Percentiles rank a stretch among this genome's conserved stretches.
phyloP scores from a whole-genome alignment of 1,140 invertebrate species.

The Leptestheria dahalacensis region DNA sequence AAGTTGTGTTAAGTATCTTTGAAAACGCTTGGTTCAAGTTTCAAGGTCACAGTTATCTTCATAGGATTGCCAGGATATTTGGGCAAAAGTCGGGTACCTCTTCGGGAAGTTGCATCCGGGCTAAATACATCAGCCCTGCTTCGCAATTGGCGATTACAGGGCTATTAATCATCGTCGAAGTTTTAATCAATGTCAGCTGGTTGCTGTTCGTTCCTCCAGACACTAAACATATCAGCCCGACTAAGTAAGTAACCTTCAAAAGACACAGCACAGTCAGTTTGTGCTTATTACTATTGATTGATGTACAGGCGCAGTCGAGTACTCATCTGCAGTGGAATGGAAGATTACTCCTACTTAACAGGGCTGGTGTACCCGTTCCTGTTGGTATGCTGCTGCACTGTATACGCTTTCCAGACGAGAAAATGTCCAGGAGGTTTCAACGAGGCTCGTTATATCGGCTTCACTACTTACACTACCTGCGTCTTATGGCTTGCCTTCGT shows the following conservation, averaged over 20 bases:
- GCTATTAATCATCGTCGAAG: constrained; percentile 34
- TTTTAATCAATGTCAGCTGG: constrained; percentile 36
- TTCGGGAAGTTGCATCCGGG: constrained; percentile 10
- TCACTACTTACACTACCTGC: constrained; percentile 61
- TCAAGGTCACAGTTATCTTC: too few relatives aligned
- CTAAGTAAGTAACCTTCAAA: constrained; percentile 20
- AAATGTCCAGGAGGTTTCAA: constrained; percentile 66
- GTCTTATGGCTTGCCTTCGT: constrained; percentile 62
- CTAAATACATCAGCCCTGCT: constrained; percentile 33
- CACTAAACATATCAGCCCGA: constrained; percentile 30
- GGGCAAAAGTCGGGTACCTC: constrained; percentile 23
- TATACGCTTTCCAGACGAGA: constrained; percentile 56
- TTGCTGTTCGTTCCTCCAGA: constrained; percentile 32
- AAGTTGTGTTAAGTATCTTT: too few relatives aligned
- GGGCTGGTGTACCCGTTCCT: constrained; percentile 37
- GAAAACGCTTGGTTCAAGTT: too few relatives aligned
- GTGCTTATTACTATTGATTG: not conserved
- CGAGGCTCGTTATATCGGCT: constrained; percentile 53
- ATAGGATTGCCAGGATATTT: constrained; percentile 40
- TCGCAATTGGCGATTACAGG: constrained; percentile 38
- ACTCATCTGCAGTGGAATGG: constrained; percentile 32
- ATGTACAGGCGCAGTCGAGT: constrained; percentile 16
- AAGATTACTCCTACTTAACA: constrained; percentile 35
- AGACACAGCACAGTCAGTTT: too few relatives aligned
- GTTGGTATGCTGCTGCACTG: constrained; percentile 43